Evolutionary conservation across 2,113 vertebrate species (phyloP), one percentile per base, ranked within the genome.

Genomic region (Phylloscopus trochilus): DNA sequence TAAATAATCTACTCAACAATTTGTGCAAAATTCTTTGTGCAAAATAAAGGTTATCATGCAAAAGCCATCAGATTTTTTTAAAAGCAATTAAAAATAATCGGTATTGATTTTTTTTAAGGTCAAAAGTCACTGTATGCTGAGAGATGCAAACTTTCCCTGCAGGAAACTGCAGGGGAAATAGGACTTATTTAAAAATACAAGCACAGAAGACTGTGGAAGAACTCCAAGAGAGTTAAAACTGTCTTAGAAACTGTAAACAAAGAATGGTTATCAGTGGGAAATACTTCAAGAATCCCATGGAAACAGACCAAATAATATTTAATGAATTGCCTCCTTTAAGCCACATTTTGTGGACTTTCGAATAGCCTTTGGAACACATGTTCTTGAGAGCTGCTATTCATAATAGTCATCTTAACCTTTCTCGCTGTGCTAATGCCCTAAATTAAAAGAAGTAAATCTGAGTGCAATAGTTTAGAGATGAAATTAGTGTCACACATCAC

Each of bases 281-380:
- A 95, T 93, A 69, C 95, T 87, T 95, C 51, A 93, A 83, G 91
- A 96, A 93, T 82, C 76, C 58, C 74, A 91, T 64, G 83, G 90
- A 94, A 95, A 94, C 94, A 52, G 53, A 95, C 35, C 69, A 95
- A 97, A 95, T 89, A 96, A 92, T 92, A 97, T 93, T 95, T 97
- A 78, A 74, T 92, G 89, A 85, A 95, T 73, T 93, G 47, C 10
- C 77, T 97, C 23, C 52, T 88, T 89, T 80, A 69, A 96, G 76
- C n/a, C 68, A 79, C 33, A 78, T 60, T 93, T 96, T 77, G 86
- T 62, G 85, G 93, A 63, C 62, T 89, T 93, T 52, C 41, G n/a
- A 77, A 74, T 14, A 83, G 67, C 79, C 46, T 94, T 95, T 78
- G 51, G 86, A 92, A 51, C 49, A 88, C 41, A 63, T 62, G 72